These are phyloP conservation scores for Drosophila nigricruria DNA, from an alignment of 2,888 invertebrate genomes.

Conservation along the genomic window DNA sequence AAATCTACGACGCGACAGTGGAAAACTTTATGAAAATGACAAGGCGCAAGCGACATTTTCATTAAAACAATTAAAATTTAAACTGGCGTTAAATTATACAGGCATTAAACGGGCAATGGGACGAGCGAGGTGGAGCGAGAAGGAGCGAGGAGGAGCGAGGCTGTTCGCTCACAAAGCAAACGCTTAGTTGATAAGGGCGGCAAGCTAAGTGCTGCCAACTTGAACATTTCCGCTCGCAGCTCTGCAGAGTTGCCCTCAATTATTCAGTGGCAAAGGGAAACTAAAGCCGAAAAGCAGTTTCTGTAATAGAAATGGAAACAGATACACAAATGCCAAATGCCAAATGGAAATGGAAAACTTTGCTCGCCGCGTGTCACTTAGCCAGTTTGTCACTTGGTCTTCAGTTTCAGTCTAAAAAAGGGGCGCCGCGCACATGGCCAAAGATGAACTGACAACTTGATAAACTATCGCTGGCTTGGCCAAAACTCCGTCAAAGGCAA, in stretches of 20 bases:
- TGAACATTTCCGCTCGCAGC: constrained; percentile 28
- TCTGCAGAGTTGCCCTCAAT: constrained; percentile 48
- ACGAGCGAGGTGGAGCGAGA: constrained; percentile 15
- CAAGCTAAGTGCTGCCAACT: constrained; percentile 40
- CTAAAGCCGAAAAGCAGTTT: constrained; percentile 9
- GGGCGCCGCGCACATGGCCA: constrained; percentile 27
- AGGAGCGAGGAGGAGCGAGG: constrained; percentile 42
- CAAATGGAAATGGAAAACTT: constrained; percentile 35
- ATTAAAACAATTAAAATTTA: constrained; percentile 84
- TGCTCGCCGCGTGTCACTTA: constrained; percentile 65
- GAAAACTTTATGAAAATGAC: constrained; percentile 79
- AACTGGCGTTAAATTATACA: constrained; percentile 84
- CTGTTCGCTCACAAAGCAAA: constrained; percentile 4
- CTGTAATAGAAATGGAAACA: constrained; percentile 9
- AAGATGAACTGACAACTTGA: constrained; percentile 61
- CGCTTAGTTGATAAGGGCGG: constrained; percentile 44
- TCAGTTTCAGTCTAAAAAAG: constrained; percentile 42
- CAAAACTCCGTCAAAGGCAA: constrained; percentile 60
- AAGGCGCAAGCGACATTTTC: constrained; percentile 78
- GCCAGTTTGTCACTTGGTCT: constrained; percentile 61
- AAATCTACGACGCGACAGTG: constrained; percentile 62
- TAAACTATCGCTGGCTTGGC: constrained; percentile 44
- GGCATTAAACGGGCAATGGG: constrained; percentile 72
- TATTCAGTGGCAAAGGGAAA: constrained; percentile 60
- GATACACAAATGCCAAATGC: constrained; percentile 8